Base-by-base conservation (phyloP, 1,140 invertebrate genomes). In the Drosophila nigromelanica region DNA sequence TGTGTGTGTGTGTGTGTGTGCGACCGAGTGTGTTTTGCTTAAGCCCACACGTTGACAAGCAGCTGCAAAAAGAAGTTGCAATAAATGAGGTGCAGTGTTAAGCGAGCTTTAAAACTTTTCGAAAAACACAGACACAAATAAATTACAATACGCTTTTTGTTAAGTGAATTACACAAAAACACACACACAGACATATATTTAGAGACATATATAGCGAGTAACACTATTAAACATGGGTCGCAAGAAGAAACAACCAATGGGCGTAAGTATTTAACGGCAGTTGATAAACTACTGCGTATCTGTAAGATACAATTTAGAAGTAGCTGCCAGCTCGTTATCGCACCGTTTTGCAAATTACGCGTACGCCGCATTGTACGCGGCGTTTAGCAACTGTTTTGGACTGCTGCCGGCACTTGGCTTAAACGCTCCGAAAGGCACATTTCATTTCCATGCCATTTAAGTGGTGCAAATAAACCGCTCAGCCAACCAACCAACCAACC, bases 191-290 rank as follows among this genome's bases (percentile, higher is more conserved):
- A 74, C 24, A 37, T 42, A 27, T 24, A 35, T 5, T 27, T 18
- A 39, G 4, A 45, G 8, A 55, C 24, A 47, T 12, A 63, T 47
- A 37, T n/a, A 52, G n/a, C 12, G 4, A 12, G 37, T 37, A 15
- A 55, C n/a, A 15, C 14, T 50, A 40, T 43, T 56, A 64, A 62
- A 24, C 74, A 87, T 87, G 82, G 83, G 83, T 47, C 82, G 85
- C 61, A 87, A 80, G 58, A 89, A 74, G 76, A 87, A 59, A 64
- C 62, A 79, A 52, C 83, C 83, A 43, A 73, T 72, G 69, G 83
- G 83, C 73, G 83, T 87, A 89, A 87, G 83, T 87, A 89, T 47
- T 43, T 7, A 52, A 59, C 27, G 47, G 47, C 40, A 67, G 45
- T 60, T 42, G 60, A 66, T 76, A 33, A 61, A 62, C 42, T 48